These are phyloP conservation scores for Ophion ventricosus DNA, from an alignment of 2,888 invertebrate genomes.

Conservation along the genomic window DNA sequence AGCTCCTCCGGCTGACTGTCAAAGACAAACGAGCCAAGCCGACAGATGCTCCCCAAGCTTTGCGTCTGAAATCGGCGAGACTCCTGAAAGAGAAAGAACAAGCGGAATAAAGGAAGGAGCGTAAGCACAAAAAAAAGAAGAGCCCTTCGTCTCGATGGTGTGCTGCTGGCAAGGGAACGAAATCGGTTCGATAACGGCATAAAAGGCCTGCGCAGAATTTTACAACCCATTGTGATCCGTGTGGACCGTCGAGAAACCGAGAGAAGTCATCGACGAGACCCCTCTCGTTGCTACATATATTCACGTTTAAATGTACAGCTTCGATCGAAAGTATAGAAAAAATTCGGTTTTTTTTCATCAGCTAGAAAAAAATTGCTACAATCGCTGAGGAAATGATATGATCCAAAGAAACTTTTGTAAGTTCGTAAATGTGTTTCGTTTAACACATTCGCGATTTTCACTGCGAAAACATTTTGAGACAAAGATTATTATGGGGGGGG, in stretches of 20 bases:
- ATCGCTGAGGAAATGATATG: no score
- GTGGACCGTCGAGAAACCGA: constrained; percentile 36
- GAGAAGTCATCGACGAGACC: constrained; percentile 58
- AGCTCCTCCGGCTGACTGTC: constrained; percentile 28
- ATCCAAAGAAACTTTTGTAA: no score
- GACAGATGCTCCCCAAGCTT: neutral
- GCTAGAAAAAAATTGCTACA: no score
- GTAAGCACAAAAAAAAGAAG: neutral
- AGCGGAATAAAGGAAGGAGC: neutral
- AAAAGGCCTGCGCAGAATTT: constrained; percentile 65
- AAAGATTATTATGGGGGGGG: no score
- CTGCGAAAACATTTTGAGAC: no score
- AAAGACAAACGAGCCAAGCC: constrained; percentile 5
- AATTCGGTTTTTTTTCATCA: no score
- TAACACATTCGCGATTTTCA: no score
- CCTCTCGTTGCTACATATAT: constrained; percentile 8
- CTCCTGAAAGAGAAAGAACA: constrained; percentile 16
- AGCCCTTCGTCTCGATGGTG: constrained; percentile 1
- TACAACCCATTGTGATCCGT: constrained; percentile 56
- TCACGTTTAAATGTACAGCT: no score
- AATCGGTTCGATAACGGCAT: constrained; percentile 58
- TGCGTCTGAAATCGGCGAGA: constrained; percentile 37
- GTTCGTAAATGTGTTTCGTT: no score
- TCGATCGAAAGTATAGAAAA: no score
- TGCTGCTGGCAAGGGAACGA: constrained; percentile 15